Evolutionary conservation across 2,113 vertebrate genomes (phyloP).

Genomic region (Vulpes lagopus): DNA sequence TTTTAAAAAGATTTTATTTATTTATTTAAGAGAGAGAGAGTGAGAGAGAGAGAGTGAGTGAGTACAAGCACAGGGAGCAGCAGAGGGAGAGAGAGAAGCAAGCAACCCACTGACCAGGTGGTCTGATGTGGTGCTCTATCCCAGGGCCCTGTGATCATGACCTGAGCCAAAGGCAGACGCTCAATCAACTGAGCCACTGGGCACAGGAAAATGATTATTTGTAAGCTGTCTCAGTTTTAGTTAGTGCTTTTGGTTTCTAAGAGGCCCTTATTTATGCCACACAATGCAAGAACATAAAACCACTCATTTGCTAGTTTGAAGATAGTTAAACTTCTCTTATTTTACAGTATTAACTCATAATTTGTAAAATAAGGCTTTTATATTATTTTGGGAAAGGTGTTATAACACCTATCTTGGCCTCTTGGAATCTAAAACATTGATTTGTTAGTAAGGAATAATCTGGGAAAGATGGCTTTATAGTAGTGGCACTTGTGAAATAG

Average conservation of each 20-base stretch:
- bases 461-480: slow-evolving; percentile 58
- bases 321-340: neutral
- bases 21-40: too few relatives aligned
- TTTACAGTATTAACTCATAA: neutral
- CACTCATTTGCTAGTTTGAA: slow-evolving; percentile 10
- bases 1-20: neutral
- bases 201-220: neutral
- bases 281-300: neutral
- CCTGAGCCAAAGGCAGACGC: too few relatives aligned
- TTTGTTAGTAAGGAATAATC: slow-evolving; percentile 62
- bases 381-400: slow-evolving; percentile 23
- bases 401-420: neutral
- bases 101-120: too few relatives aligned
- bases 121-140: too few relatives aligned
- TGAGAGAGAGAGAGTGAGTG: too few relatives aligned
- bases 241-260: neutral
- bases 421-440: slow-evolving; percentile 37
- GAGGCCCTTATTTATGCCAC: neutral
- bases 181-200: too few relatives aligned
- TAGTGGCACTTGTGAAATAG: slow-evolving; percentile 50
- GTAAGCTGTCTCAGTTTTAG: neutral
- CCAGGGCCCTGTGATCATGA: too few relatives aligned
- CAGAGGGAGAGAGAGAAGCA: too few relatives aligned
- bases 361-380: neutral
- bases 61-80: too few relatives aligned